Conservation (phyloP, 1,140 invertebrate genomes). For the Drosophila trapezifrons region DNA sequence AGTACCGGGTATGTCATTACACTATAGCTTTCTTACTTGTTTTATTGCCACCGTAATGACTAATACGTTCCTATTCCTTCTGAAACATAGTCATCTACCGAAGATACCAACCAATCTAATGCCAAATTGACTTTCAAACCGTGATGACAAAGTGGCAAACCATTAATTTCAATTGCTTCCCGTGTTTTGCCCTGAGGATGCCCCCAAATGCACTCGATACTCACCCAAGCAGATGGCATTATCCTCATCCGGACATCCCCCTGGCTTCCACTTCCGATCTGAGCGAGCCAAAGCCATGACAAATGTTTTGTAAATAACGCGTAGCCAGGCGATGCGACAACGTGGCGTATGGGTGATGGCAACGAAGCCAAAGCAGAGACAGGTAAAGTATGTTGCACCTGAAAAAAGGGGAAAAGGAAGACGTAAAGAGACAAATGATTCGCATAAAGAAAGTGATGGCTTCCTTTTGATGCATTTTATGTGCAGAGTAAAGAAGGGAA, state of each 20-base stretch:
- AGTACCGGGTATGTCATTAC: too few species aligned
- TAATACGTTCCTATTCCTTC: background rate
- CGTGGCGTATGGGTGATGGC: conserved; percentile 35
- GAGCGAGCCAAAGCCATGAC: conserved; percentile 66
- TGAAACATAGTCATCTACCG: background rate
- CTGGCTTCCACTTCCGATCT: conserved; percentile 26
- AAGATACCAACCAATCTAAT: conserved; percentile 5
- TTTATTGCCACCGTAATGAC: background rate
- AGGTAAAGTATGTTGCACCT: conserved; percentile 68
- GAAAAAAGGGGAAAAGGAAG: conserved; percentile 4
- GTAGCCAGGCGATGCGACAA: conserved; percentile 60
- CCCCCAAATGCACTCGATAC: conserved; percentile 26
- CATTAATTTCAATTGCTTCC: conserved; percentile 17
- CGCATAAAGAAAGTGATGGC: conserved; percentile 7
- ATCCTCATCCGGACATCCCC: conserved; percentile 10
- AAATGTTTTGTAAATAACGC: conserved; percentile 76
- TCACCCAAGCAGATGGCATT: conserved; percentile 24
- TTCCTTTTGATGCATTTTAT: conserved; percentile 11
- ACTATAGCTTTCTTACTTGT: too few species aligned
- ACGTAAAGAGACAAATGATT: conserved; percentile 11
- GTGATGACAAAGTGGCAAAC: conserved; percentile 28
- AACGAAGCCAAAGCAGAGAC: conserved; percentile 46
- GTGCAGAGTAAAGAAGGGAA: background rate
- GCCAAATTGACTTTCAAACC: conserved; percentile 23
- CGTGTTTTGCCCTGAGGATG: background rate